phyloP scores from a whole-genome alignment of 2,888 invertebrate genomes.

The Tribolium freemani region DNA sequence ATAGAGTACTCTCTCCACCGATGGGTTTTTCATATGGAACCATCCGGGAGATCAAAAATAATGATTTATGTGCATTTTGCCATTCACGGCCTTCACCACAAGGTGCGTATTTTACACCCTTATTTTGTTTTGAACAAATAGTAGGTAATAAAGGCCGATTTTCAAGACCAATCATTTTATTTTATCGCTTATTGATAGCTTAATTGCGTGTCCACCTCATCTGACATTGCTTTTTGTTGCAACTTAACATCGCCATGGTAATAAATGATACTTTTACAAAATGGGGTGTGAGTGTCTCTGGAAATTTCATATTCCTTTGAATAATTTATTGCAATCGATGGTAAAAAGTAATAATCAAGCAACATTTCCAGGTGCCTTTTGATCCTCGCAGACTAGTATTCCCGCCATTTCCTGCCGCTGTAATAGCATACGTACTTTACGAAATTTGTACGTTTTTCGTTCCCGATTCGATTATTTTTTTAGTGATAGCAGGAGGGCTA shows the following conservation, averaged over 20 bases:
- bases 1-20: slow-evolving; percentile 82
- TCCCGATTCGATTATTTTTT: slow-evolving; percentile 62
- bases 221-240: slow-evolving; percentile 9
- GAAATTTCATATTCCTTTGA: background rate
- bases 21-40: slow-evolving; percentile 81
- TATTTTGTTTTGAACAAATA: background rate
- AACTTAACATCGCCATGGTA: slow-evolving; percentile 34
- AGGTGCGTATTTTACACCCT: slow-evolving; percentile 69
- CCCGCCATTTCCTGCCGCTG: slow-evolving; percentile 78
- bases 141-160: background rate
- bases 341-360: background rate
- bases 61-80: slow-evolving; percentile 80
- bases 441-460: slow-evolving; percentile 59
- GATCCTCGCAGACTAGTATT: slow-evolving; percentile 81
- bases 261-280: slow-evolving; percentile 29
- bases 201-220: slow-evolving; percentile 14
- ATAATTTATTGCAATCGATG: slow-evolving; percentile 14
- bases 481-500: slow-evolving; percentile 65
- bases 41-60: slow-evolving; percentile 72
- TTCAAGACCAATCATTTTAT: background rate
- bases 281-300: background rate
- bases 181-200: background rate
- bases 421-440: slow-evolving; percentile 71
- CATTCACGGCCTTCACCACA: slow-evolving; percentile 85
- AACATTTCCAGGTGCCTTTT: slow-evolving; percentile 76